Base-by-base conservation (phyloP, 2,888 invertebrate genomes). In the Crocallis elinguaria region DNA sequence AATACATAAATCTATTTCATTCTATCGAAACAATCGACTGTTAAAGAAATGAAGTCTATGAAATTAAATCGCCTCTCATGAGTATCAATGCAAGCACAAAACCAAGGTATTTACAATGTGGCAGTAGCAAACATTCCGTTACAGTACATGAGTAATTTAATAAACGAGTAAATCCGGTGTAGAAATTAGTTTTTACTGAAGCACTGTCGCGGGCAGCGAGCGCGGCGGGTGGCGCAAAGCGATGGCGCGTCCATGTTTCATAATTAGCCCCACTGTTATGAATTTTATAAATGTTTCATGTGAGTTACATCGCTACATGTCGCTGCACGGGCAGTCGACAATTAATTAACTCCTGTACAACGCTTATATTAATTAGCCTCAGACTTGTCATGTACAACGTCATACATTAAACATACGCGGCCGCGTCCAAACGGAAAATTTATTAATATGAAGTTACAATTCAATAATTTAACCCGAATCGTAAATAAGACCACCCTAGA, bases 241-340 rank as follows among this genome's bases (percentile, higher is more conserved):
- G 67, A 70, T 69, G 71, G 73, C 79, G 79, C 80, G 79, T 70
- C 77, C 79, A 81, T 78, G 80, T 79, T 84, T 87, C 85, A 84
- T 84, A 87, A 86, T 86, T 87, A 88, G 84, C 77, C 72, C 37
- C 62, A 52, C 74, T 82, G 89, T 88, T 90, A 90, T 90, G 89
- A 89, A 87, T 87, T 88, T 80, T 83, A 90, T 90, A 86, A 88
- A 89, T 90, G 84, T 88, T 88, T 88, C 86, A 88, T 88, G 86
- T 76, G 75, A 77, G 69, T 77, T 78, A 70, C 80, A 75, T 76
- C 43, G 16, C 30, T 42, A 46, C 52, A 52, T 46, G 52, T 46
- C 46, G 37, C 32, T 54, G 29, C 48, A 49, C 53, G 79, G 75
- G 79, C 77, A 80, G 81, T 78, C 83, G 82, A 84, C 88, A 89